Evolutionary conservation across 1,140 invertebrate genomes (phyloP).

Genomic region (Brachionus rubens): DNA sequence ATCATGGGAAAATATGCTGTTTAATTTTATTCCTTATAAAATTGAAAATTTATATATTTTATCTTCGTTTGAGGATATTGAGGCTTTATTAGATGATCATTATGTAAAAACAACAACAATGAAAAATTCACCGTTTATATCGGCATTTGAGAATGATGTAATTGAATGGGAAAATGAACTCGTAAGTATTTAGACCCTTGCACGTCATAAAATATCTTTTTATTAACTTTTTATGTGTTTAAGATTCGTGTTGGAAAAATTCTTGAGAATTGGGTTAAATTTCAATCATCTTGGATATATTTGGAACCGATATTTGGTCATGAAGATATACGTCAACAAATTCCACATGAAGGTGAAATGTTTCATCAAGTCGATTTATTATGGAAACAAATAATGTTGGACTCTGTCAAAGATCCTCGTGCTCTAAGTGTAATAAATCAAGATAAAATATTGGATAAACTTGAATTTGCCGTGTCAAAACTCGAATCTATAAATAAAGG

Average conservation of each 20-base stretch:
- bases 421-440: slow-evolving; percentile 59
- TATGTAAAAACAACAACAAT: slow-evolving; percentile 62
- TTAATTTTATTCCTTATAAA: slow-evolving; percentile 66
- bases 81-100: slow-evolving; percentile 60
- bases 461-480: slow-evolving; percentile 58
- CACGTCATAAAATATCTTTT: neutral
- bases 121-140: slow-evolving; percentile 61
- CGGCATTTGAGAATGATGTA: slow-evolving; percentile 65
- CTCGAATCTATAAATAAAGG: slow-evolving; percentile 52
- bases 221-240: neutral
- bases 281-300: slow-evolving; percentile 64
- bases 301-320: slow-evolving; percentile 62
- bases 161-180: slow-evolving; percentile 61
- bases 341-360: slow-evolving; percentile 61
- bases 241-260: slow-evolving; percentile 62
- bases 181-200: slow-evolving; percentile 11
- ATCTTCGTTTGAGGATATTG: slow-evolving; percentile 60
- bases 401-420: slow-evolving; percentile 48
- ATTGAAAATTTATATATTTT: slow-evolving; percentile 58
- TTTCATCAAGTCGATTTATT: slow-evolving; percentile 53
- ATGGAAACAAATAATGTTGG: slow-evolving; percentile 32
- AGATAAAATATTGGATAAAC: slow-evolving; percentile 61
- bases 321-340: slow-evolving; percentile 61
- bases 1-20: slow-evolving; percentile 59
- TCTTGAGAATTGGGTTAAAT: slow-evolving; percentile 60